Evolutionary conservation across 2,113 vertebrate genomes (phyloP).

Genomic region (Xyrauchen texanus): DNA sequence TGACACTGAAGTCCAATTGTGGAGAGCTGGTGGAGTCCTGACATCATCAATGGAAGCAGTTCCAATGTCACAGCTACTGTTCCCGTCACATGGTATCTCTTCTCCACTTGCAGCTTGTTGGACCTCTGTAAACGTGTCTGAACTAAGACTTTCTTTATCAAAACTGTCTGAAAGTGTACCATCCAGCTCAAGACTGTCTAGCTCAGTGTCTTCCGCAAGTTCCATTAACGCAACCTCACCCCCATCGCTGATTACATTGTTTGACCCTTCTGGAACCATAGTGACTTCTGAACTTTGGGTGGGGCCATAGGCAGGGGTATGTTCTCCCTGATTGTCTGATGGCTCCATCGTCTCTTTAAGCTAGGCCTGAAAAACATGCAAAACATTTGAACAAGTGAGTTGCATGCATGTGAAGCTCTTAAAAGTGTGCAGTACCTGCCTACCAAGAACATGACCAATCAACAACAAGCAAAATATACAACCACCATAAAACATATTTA

Average conservation of each 20-base stretch:
- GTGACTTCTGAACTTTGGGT: slow-evolving; percentile 49
- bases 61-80: slow-evolving; percentile 50
- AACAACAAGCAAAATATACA: neutral
- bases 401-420: neutral
- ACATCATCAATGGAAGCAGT: slow-evolving; percentile 43
- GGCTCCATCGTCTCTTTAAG: slow-evolving; percentile 59
- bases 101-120: slow-evolving; percentile 34
- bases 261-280: slow-evolving; percentile 42
- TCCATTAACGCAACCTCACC: slow-evolving; percentile 28
- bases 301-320: slow-evolving; percentile 36
- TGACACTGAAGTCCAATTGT: slow-evolving; percentile 47
- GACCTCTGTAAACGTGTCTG: slow-evolving; percentile 35
- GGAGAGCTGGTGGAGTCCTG: slow-evolving; percentile 47
- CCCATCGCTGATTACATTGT: slow-evolving; percentile 32
- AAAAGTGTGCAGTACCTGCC: neutral
- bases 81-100: slow-evolving; percentile 41
- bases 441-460: neutral
- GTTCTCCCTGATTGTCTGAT: slow-evolving; percentile 49
- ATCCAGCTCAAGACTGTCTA: slow-evolving; percentile 48
- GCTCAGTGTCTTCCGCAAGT: slow-evolving; percentile 43
- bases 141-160: slow-evolving; percentile 19
- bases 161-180: slow-evolving; percentile 30
- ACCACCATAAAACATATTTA: neutral
- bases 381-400: neutral
- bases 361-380: slow-evolving; percentile 53